Conservation (phyloP, 2,113 vertebrate genomes). For the Natator depressus region DNA sequence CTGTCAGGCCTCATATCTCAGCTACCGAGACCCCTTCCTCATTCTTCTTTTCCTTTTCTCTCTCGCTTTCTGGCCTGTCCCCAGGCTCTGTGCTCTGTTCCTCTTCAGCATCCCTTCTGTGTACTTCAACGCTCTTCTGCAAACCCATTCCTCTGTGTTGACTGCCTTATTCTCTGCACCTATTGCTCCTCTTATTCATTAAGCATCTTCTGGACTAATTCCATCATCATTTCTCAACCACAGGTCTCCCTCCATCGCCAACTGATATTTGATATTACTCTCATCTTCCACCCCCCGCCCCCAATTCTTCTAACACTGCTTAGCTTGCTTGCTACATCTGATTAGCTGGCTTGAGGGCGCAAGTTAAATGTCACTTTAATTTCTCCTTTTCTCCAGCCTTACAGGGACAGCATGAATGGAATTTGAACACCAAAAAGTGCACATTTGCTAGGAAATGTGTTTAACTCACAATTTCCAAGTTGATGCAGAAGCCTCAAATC, state of each 20-base stretch:
- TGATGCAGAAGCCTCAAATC: not conserved
- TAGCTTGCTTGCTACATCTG: constrained; percentile 6
- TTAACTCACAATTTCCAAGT: not conserved
- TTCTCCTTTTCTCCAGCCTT: constrained; percentile 42
- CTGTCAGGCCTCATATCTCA: not conserved
- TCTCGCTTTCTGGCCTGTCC: not conserved
- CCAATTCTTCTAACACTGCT: not conserved
- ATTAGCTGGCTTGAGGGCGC: constrained; percentile 41
- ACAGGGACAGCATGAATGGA: constrained; percentile 40
- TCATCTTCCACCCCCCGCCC: not conserved
- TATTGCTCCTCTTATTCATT: not conserved
- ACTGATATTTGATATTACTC: not conserved
- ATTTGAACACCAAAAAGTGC: constrained; percentile 35
- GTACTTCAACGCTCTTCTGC: not conserved
- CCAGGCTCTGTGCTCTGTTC: fast-evolving
- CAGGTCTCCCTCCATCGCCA: not conserved
- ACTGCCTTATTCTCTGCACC: not conserved
- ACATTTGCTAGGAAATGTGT: not conserved
- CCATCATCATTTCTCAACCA: not conserved
- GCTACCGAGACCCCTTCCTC: not conserved
- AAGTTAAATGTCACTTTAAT: constrained; percentile 56
- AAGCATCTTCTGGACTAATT: fast-evolving
- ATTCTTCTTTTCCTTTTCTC: not conserved
- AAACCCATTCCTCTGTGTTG: not conserved
- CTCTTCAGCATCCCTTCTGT: not conserved